Evolutionary conservation across 1,140 invertebrate species (phyloP).

Genomic region (Maconellicoccus hirsutus): DNA sequence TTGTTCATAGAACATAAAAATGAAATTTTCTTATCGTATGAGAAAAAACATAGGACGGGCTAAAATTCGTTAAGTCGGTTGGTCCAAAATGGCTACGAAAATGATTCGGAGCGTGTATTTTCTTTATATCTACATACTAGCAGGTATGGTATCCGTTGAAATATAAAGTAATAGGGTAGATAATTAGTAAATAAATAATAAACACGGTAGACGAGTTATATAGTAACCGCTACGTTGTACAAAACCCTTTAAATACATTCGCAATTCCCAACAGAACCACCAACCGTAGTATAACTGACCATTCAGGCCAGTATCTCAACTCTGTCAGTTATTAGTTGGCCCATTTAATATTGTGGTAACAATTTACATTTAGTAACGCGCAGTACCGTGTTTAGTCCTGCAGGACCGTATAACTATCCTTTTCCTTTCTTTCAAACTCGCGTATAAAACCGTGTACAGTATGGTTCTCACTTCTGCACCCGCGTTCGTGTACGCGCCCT

Average conservation of each 20-base stretch:
- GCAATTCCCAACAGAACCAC: background rate
- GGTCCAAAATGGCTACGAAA: background rate
- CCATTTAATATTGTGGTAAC: constrained; percentile 9
- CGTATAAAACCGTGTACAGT: background rate
- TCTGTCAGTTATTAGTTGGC: constrained; percentile 7
- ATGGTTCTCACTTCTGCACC: background rate
- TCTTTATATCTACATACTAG: background rate
- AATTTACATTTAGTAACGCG: background rate
- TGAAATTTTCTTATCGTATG: too few relatives aligned
- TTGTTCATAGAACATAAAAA: too few relatives aligned
- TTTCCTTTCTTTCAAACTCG: background rate
- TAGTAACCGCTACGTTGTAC: background rate
- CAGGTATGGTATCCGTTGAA: background rate
- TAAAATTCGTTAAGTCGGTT: too few relatives aligned
- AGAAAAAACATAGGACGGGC: too few relatives aligned
- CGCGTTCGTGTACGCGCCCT: background rate
- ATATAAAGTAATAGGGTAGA: constrained; percentile 1
- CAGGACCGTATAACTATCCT: background rate
- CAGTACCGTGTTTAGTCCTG: background rate
- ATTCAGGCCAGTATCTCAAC: background rate
- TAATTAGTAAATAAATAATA: constrained; percentile 10
- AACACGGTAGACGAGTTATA: background rate
- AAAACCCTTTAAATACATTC: constrained; percentile 5
- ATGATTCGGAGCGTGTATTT: background rate
- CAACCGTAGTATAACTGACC: background rate